Evolutionary conservation across 2,113 vertebrate species (phyloP), one percentile per base, ranked within the genome.

Genomic region (Neotoma lepida): DNA sequence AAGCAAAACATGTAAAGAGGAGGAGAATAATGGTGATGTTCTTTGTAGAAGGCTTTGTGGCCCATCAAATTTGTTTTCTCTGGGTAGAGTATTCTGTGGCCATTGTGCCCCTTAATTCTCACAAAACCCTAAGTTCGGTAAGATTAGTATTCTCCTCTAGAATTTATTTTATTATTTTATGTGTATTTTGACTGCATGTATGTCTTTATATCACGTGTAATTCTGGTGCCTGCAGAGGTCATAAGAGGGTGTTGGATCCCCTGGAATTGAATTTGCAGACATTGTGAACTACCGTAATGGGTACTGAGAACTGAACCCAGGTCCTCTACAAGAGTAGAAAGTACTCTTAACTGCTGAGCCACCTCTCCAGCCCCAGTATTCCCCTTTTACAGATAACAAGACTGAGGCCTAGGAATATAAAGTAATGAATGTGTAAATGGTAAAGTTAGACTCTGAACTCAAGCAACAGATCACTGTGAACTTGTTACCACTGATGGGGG

Each of bases 71-170:
- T 90, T 66, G 28, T 9, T 61, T 78, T 91, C 56, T 68, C 49
- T 77, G 15, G 51, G 5, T 78, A 78, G 70, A 86, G 39, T 86
- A 44, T 64, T 88, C 61, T 71, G 7, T 68, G n/a, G 18, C n/a
- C 70, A 20, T 73, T 71, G n/a, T 54, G 80, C 70, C 44, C 88
- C 28, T 92, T 68, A 81, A 94, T 94, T 96, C 78, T 94, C 51
- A 91, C 28, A 92, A 73, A 41, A 1, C 7, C 7, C 28, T 30
- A 85, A 91, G 28, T 22, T 61, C 33, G 68, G 46, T 41, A 71
- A 41, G 88, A 17, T 89, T 93, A 85, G 17, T 46, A 30, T 66
- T 64, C 18, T 4, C 56, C 9, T 71, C 74, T 46, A 33, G 51
- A 51, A 51, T 77, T 76, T 20, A n/a, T 46, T 74, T 74, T 44